phyloP scores from a whole-genome alignment of 1,140 invertebrate species.

The Paralvinella palmiformis region DNA sequence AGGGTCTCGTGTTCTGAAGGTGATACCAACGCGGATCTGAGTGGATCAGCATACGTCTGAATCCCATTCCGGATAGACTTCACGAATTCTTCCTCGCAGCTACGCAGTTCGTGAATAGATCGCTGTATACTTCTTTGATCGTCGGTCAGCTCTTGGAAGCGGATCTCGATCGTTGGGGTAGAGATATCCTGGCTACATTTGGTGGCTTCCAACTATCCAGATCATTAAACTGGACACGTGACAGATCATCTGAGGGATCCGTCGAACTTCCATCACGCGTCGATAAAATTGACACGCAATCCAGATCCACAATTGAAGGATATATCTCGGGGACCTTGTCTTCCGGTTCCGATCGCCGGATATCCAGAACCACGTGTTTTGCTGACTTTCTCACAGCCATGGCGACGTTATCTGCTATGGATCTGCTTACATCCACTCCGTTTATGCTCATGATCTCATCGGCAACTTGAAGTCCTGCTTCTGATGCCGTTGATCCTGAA shows the following conservation, averaged over 20 bases:
- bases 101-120: not conserved
- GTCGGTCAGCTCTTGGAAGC: no score
- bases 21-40: constrained; percentile 38
- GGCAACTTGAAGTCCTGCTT: constrained; percentile 80
- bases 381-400: constrained; percentile 47
- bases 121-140: not conserved
- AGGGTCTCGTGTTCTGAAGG: constrained; percentile 33
- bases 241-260: no score
- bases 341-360: no score
- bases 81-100: constrained; percentile 40
- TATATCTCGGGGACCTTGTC: no score
- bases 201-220: no score
- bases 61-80: constrained; percentile 41
- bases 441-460: constrained; percentile 88
- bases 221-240: no score
- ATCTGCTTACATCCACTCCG: constrained; percentile 61
- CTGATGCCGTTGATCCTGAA: constrained; percentile 76
- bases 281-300: no score
- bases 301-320: no score
- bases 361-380: no score
- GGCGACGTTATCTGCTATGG: constrained; percentile 44
- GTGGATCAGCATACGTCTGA: constrained; percentile 40
- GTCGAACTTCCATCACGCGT: no score
- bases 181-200: no score
- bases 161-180: no score